Percentiles rank a stretch among this genome's conserved stretches.
phyloP scores from a whole-genome alignment of 1,140 invertebrate species.

The Phenacoccus solenopsis region DNA sequence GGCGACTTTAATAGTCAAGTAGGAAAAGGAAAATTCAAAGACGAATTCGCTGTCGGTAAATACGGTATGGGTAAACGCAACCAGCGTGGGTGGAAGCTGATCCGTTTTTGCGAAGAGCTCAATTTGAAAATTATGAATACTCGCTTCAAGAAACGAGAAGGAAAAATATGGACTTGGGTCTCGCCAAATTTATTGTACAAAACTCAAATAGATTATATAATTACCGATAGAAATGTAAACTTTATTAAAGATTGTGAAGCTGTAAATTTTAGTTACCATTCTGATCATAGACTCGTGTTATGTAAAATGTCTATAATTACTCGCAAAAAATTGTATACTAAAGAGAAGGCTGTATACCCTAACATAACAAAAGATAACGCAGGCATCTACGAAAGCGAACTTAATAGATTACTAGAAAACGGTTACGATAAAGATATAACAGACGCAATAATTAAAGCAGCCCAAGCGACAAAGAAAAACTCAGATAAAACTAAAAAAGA shows the following conservation, averaged over 20 bases:
- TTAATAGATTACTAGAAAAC: neutral
- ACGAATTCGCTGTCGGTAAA: neutral
- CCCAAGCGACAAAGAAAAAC: no score
- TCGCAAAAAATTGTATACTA: no score
- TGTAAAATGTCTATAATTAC: neutral
- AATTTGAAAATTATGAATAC: neutral
- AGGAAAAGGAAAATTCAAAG: neutral
- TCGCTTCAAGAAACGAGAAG: neutral
- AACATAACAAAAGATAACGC: neutral
- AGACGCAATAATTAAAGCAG: neutral
- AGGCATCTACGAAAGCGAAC: neutral
- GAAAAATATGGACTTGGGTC: constrained; percentile 15
- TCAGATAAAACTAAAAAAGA: no score
- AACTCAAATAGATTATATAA: constrained; percentile 11
- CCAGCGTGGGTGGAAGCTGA: neutral
- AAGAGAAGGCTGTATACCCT: no score
- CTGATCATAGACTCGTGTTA: constrained; percentile 14
- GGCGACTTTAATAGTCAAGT: neutral
- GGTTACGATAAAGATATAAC: neutral
- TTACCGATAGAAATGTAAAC: neutral
- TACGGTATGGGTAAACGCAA: constrained; percentile 16
- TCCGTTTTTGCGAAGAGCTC: neutral
- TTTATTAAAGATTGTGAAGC: neutral
- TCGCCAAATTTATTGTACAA: neutral
- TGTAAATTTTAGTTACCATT: neutral